A percentile compares a stretch with the other conserved stretches of the same genome.
Conservation (phyloP, 2,888 invertebrate species). For the Stenurella melanura region DNA sequence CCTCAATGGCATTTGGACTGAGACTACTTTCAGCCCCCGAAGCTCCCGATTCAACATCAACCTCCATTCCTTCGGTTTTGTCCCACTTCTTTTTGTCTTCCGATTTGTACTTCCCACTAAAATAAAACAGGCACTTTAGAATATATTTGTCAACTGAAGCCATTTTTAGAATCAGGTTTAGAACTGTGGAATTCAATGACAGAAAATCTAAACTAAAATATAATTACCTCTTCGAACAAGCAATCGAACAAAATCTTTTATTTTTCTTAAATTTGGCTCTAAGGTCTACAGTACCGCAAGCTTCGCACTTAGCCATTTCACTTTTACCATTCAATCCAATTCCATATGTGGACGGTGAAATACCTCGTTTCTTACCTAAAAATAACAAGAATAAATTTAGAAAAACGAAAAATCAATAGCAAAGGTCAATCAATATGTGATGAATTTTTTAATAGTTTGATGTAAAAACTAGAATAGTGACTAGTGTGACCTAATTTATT, state of each 20-base stretch:
- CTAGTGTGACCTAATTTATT: not conserved
- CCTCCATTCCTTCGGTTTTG: slow-evolving; percentile 70
- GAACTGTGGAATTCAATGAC: too few relatives aligned
- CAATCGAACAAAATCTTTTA: slow-evolving; percentile 85
- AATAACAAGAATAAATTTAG: slow-evolving; percentile 45
- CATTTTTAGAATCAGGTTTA: not conserved
- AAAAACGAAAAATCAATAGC: slow-evolving; percentile 30
- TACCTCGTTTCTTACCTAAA: slow-evolving; percentile 76
- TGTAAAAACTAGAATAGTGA: not conserved
- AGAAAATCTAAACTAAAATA: slow-evolving; percentile 18
- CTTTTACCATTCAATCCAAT: slow-evolving; percentile 71
- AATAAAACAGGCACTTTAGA: slow-evolving; percentile 42
- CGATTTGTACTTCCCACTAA: slow-evolving; percentile 66
- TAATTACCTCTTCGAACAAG: slow-evolving; percentile 79
- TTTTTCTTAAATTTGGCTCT: slow-evolving; percentile 82
- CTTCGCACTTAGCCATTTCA: slow-evolving; percentile 81
- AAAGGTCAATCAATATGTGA: slow-evolving; percentile 28
- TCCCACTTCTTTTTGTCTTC: slow-evolving; percentile 69
- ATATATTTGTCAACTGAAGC: too few relatives aligned
- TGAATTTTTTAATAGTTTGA: slow-evolving; percentile 19
- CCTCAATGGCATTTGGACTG: slow-evolving; percentile 69
- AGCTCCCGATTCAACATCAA: slow-evolving; percentile 71
- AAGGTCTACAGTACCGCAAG: slow-evolving; percentile 82
- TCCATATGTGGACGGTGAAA: slow-evolving; percentile 62
- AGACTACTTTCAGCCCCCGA: slow-evolving; percentile 73